Evolutionary conservation across 2,888 invertebrate species (phyloP).

Genomic region (Charanyca ferruginea): DNA sequence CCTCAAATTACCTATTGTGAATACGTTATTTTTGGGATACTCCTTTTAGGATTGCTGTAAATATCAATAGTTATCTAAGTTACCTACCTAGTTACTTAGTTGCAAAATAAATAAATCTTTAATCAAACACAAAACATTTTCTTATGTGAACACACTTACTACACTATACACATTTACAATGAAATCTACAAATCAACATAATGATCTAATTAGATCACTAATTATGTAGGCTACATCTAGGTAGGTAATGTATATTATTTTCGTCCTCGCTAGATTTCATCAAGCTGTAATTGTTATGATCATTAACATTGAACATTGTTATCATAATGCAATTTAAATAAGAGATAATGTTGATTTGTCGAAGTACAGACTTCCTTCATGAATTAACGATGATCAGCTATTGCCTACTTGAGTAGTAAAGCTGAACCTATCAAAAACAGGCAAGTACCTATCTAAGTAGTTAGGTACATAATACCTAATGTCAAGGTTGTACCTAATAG

Average conservation of each 20-base stretch:
- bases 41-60: no score
- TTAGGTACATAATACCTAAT: neutral
- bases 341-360: neutral
- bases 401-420: neutral
- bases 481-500: neutral
- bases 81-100: no score
- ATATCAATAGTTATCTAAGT: neutral
- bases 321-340: neutral
- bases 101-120: neutral
- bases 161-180: neutral
- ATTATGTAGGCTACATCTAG: neutral
- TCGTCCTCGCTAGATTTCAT: constrained; percentile 6
- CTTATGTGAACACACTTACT: neutral
- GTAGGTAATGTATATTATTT: constrained; percentile 9
- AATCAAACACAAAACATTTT: neutral
- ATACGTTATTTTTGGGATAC: no score
- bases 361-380: neutral
- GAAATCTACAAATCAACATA: neutral
- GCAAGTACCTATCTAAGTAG: neutral
- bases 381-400: neutral
- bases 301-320: neutral
- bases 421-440: neutral
- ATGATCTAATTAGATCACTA: constrained; percentile 5
- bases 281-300: constrained; percentile 11
- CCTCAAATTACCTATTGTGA: no score